Conservation (phyloP, 2,888 invertebrate genomes). For the Hetaerina titia region DNA sequence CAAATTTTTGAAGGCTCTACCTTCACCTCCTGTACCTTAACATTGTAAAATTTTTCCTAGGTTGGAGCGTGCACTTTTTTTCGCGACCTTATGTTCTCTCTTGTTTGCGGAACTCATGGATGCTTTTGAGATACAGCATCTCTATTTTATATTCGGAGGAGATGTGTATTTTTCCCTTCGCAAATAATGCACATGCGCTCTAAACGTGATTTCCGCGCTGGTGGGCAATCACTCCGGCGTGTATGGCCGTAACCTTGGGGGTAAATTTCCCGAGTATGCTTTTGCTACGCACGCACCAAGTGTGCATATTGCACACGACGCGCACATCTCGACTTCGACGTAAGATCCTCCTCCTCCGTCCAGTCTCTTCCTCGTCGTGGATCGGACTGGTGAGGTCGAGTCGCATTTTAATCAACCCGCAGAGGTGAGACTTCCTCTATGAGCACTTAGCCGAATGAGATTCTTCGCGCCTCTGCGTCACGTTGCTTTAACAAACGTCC, state of each 20-base stretch:
- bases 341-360: neutral
- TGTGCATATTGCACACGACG: neutral
- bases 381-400: neutral
- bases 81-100: neutral
- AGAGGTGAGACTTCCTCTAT: neutral
- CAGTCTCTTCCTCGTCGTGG: neutral
- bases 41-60: no score
- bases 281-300: neutral
- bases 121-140: neutral
- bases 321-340: no score
- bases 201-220: neutral
- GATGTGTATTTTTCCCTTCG: neutral
- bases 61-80: no score
- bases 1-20: no score
- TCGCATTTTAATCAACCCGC: neutral
- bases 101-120: neutral
- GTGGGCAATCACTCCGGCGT: neutral
- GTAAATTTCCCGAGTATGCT: neutral
- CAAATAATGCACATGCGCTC: neutral
- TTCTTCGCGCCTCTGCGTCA: neutral
- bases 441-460: conserved; percentile 10
- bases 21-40: no score
- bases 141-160: neutral
- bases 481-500: conserved; percentile 14
- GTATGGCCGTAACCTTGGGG: neutral